phyloP scores from a whole-genome alignment of 1,140 invertebrate species.

The Dufourea novaeangliae region DNA sequence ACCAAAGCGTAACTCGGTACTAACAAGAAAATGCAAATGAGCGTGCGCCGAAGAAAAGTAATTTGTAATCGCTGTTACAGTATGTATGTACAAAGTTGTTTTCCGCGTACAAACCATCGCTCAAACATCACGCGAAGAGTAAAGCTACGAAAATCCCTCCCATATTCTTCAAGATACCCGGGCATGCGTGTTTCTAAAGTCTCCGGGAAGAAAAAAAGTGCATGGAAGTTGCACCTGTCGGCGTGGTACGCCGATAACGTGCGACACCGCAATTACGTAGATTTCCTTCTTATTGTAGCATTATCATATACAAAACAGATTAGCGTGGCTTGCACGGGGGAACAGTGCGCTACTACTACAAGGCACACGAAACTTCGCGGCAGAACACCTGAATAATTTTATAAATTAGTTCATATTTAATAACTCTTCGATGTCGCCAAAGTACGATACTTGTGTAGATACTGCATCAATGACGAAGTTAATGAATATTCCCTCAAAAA shows the following conservation, averaged over 20 bases:
- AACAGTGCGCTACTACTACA: not conserved
- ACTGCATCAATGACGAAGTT: too few species aligned
- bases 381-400: too few species aligned
- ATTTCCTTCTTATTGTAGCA: not conserved
- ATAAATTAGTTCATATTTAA: too few species aligned
- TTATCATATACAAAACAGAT: constrained; percentile 3
- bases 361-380: not conserved
- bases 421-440: too few species aligned
- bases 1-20: not conserved
- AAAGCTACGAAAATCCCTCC: not conserved
- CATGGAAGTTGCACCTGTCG: not conserved
- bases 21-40: not conserved
- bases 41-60: not conserved
- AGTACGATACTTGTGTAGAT: too few species aligned
- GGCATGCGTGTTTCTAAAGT: not conserved
- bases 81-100: not conserved
- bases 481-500: too few species aligned
- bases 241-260: not conserved
- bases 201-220: not conserved
- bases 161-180: not conserved
- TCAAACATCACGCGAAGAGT: not conserved
- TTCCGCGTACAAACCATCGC: not conserved
- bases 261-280: not conserved
- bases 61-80: not conserved
- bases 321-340: not conserved